A percentile compares a stretch with the other conserved stretches of the same genome.
These are phyloP conservation scores for Nerophis lumbriciformis DNA, from an alignment of 2,113 vertebrate genomes.

Conservation along the genomic window DNA sequence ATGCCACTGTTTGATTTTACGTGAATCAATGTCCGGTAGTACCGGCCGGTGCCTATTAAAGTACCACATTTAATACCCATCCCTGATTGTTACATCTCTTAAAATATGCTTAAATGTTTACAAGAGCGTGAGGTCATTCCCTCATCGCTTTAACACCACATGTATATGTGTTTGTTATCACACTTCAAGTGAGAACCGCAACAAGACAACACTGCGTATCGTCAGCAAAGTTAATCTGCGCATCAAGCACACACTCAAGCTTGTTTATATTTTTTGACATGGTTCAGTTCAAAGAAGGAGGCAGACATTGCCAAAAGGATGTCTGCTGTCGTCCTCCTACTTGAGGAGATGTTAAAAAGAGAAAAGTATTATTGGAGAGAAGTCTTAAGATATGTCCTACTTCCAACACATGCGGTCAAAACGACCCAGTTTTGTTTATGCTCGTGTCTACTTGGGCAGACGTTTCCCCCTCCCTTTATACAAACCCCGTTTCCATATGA, in stretches of 20 bases:
- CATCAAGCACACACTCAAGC: slow-evolving; percentile 57
- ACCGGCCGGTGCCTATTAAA: no score
- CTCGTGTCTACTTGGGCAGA: slow-evolving; percentile 60
- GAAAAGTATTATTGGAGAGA: slow-evolving; percentile 43
- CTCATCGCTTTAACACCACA: slow-evolving; percentile 18
- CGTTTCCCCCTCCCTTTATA: slow-evolving; percentile 42
- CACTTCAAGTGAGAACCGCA: slow-evolving; percentile 46
- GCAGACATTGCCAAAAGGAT: slow-evolving; percentile 67
- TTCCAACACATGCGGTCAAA: slow-evolving; percentile 74
- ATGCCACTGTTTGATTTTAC: no score
- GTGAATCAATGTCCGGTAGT: no score
- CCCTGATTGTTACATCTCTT: no score
- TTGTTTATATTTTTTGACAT: slow-evolving; percentile 52
- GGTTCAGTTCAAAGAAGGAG: slow-evolving; percentile 69
- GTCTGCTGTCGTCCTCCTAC: slow-evolving; percentile 58
- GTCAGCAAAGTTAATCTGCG: slow-evolving; percentile 65
- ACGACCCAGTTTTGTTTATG: slow-evolving; percentile 74
- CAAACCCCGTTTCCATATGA: no score
- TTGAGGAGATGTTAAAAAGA: slow-evolving; percentile 42
- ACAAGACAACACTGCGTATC: slow-evolving; percentile 42
- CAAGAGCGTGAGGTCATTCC: slow-evolving; percentile 9
- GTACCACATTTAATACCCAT: no score
- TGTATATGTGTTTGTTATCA: slow-evolving; percentile 32
- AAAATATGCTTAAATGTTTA: slow-evolving; percentile 18
- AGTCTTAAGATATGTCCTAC: slow-evolving; percentile 69